Evolutionary conservation across 2,113 vertebrate genomes (phyloP), one percentile per base, ranked within the genome.

Genomic region (Nesoenas mayeri): DNA sequence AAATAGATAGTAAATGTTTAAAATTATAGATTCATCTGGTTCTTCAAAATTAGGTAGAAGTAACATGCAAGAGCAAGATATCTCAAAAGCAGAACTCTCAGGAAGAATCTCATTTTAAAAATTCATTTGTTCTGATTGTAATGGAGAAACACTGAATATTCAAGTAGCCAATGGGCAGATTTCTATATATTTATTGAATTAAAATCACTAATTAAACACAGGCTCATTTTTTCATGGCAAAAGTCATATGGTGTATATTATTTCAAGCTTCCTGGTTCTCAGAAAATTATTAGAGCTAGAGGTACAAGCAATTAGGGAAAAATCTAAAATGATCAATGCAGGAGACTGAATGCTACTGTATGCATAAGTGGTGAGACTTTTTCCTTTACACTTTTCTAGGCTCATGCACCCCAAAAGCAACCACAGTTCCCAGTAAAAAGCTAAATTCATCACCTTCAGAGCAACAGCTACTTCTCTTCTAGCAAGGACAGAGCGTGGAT

Each of bases 221-320:
- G 3, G 5, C 0, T 56, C 0, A 6, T 17, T 56, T 67, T 70
- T 48, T 54, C 0, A 20, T 22, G 7, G 22, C 5, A 86, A 83
- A 82, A 60, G 20, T 72, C 32, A 38, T 7, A 38, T 15, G 2
- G 2, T 54, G 7, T 17, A 29, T 64, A 17, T 32, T 11, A 86
- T 78, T 80, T 87, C 54, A 92, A 44, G 11, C 9, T 44, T 78
- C 15, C 42, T 60, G 4, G 3, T 34, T 72, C 34, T 84, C 57
- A 91, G 42, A 53, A 71, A 72, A 48, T 20, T 54, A 25, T 62
- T 69, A 54, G 61, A 88, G 4, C 15, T 15, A 57, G 50, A 91
- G 47, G 54, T 47, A 38, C 1, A 83, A 89, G 16, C 2, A 78
- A 15, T 32, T 42, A 36, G 11, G 8, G 2, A 42, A 72, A 79